Evolutionary conservation across 2,113 vertebrate species (phyloP), one percentile per base, ranked within the genome.

Genomic region (Periophthalmodon schlosseri): DNA sequence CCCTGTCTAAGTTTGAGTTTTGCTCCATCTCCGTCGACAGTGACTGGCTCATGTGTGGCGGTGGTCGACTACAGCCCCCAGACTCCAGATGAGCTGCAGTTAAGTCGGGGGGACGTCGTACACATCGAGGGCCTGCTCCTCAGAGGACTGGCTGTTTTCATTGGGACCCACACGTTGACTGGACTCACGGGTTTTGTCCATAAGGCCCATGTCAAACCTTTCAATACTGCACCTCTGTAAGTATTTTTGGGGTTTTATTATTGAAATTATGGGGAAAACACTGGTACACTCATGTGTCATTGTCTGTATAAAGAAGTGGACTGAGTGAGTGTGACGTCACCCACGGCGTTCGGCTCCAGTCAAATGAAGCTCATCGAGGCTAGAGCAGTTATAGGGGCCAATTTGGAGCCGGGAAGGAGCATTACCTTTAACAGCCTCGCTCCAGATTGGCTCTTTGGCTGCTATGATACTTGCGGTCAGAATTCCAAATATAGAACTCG

Each of bases 121-220:
- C 94, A 97, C 79, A 91, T 97, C 69, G 83, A 95, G 0, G 97
- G 97, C 23, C 94, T 97, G 70, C 74, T 98, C 74, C 67, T 99
- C 18, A 92, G 94, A 4, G 93, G 96, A 14, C 90, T 99, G 63
- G 94, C 79, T 0, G 92, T 96, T 89, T 97, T 98, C 84, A 91
- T 99, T 39, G 98, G 96, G 58, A 96, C 82, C 89, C 95, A 94
- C 28, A 24, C 74, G 7, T 92, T 88, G 72, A 97, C 92, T 0
- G 95, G 96, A 44, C 88, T 61, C 61, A 81, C 81, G 1, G 98
- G 98, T 78, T 99, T 99, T 50, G 93, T 97, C 60, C 95, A 95
- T 74, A 92, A 89, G 68, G 89, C 23, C 47, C 93, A 90, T 10
- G 89, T 97, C 79, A 94, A 90, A 44, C 92, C 93, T 0, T 86